phyloP scores from a whole-genome alignment of 2,888 invertebrate species.

The Dolichomitus sp. region DNA sequence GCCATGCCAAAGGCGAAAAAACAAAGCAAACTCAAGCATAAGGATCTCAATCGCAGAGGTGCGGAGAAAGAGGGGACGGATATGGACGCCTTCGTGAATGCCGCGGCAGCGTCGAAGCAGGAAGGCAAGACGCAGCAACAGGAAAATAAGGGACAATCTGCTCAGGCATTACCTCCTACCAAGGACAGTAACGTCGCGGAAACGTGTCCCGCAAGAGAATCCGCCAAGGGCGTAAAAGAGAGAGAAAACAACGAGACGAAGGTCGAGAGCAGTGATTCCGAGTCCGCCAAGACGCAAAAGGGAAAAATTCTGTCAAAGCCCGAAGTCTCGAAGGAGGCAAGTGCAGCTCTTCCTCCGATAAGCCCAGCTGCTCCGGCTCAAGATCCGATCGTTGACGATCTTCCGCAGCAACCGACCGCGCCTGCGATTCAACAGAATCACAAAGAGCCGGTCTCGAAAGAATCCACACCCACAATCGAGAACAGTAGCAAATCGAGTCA shows the following conservation, averaged over 20 bases:
- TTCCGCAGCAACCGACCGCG: slow-evolving; percentile 27
- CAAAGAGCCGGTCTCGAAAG: slow-evolving; percentile 72
- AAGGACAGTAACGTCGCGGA: slow-evolving; percentile 66
- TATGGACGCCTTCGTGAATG: slow-evolving; percentile 88
- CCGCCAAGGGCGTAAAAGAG: slow-evolving; percentile 47
- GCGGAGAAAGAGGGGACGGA: slow-evolving; percentile 89
- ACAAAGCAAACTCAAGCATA: slow-evolving; percentile 86
- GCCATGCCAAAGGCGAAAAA: slow-evolving; percentile 86
- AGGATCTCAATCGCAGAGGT: slow-evolving; percentile 88
- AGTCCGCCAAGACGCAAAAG: slow-evolving; percentile 44
- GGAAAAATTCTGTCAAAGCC: slow-evolving; percentile 51
- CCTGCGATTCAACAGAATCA: slow-evolving; percentile 64
- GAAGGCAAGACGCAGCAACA: slow-evolving; percentile 72
- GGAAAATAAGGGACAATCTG: slow-evolving; percentile 66
- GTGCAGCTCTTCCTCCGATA: slow-evolving; percentile 9
- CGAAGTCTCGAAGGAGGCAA: slow-evolving; percentile 70
- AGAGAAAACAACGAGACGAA: slow-evolving; percentile 64
- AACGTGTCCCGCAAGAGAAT: slow-evolving; percentile 49
- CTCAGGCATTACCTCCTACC: slow-evolving; percentile 44
- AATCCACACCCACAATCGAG: slow-evolving; percentile 73
- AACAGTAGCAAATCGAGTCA: slow-evolving; percentile 70
- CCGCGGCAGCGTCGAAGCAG: slow-evolving; percentile 69
- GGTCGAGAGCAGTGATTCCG: slow-evolving; percentile 65
- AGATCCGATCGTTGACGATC: slow-evolving; percentile 70
- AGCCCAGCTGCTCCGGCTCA: slow-evolving; percentile 37